Evolutionary conservation across 30 jellyfish, hydroid and myxozoan species (phyloP).

Genomic region (Aurelia aurita complex sp. Pacific): DNA sequence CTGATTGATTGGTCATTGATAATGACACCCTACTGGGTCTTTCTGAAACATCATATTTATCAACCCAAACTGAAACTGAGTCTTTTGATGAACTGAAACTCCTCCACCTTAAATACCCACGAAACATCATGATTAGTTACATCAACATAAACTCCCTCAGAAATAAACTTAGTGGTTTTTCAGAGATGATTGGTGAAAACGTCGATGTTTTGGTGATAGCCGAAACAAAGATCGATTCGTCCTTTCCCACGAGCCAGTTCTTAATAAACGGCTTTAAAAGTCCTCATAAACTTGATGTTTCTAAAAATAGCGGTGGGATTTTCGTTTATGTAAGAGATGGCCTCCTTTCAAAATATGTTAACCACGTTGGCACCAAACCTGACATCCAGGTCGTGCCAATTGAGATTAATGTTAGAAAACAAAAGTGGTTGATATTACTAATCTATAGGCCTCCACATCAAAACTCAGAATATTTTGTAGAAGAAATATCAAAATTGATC

Average conservation of each 20-base stretch:
- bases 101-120: no score
- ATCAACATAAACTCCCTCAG: conserved; percentile 8
- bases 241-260: conserved; percentile 5
- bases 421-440: no score
- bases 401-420: no score
- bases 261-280: background rate
- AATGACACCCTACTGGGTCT: background rate
- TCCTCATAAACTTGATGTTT: no score
- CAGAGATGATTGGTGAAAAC: background rate
- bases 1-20: background rate
- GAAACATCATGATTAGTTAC: background rate
- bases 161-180: background rate
- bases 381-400: no score
- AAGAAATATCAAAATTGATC: no score
- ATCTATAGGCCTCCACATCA: no score
- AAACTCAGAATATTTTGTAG: no score
- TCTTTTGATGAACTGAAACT: background rate
- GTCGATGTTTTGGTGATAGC: background rate
- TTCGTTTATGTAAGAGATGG: no score
- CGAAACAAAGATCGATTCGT: background rate
- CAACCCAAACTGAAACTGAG: conserved; percentile 9
- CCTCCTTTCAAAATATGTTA: no score
- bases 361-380: no score
- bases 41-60: background rate
- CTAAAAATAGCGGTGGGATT: no score